phyloP scores from a whole-genome alignment of 2,888 invertebrate genomes.

The Temnothorax unifasciatus region DNA sequence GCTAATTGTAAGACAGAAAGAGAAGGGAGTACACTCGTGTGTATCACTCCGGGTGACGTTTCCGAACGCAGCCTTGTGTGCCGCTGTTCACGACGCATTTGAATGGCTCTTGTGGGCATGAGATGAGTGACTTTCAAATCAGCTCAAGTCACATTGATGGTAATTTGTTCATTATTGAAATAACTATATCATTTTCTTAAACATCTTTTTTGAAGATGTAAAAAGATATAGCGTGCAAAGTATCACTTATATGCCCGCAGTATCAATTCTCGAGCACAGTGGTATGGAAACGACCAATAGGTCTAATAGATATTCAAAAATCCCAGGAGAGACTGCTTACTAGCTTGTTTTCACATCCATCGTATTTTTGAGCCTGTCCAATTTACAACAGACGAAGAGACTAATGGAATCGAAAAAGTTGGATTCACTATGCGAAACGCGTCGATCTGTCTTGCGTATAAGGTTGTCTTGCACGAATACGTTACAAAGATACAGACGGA shows the following conservation, averaged over 20 bases:
- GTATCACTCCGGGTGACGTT: too few species aligned
- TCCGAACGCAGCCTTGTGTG: constrained; percentile 56
- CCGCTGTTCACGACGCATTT: constrained; percentile 79
- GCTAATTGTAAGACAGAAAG: too few species aligned
- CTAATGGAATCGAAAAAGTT: constrained; percentile 79
- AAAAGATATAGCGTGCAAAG: constrained; percentile 55
- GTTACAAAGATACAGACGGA: constrained; percentile 73
- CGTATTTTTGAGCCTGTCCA: constrained; percentile 81
- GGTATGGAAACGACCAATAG: constrained; percentile 74
- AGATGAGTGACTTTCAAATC: constrained; percentile 76
- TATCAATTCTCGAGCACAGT: constrained; percentile 79
- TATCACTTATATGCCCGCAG: constrained; percentile 75
- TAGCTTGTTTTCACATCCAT: constrained; percentile 71
- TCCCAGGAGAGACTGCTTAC: constrained; percentile 73
- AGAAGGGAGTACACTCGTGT: too few species aligned
- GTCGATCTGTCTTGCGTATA: constrained; percentile 55
- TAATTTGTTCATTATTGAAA: constrained; percentile 63
- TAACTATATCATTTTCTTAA: not conserved
- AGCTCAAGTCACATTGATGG: constrained; percentile 71
- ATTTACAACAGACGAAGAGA: constrained; percentile 82
- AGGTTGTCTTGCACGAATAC: constrained; percentile 67
- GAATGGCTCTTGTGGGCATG: constrained; percentile 75
- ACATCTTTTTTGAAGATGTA: not conserved
- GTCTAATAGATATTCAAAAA: constrained; percentile 71
- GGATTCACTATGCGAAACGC: constrained; percentile 60